Evolutionary conservation across 2,113 vertebrate genomes (phyloP), one percentile per base, ranked within the genome.

Genomic region (Synchiropus splendidus): DNA sequence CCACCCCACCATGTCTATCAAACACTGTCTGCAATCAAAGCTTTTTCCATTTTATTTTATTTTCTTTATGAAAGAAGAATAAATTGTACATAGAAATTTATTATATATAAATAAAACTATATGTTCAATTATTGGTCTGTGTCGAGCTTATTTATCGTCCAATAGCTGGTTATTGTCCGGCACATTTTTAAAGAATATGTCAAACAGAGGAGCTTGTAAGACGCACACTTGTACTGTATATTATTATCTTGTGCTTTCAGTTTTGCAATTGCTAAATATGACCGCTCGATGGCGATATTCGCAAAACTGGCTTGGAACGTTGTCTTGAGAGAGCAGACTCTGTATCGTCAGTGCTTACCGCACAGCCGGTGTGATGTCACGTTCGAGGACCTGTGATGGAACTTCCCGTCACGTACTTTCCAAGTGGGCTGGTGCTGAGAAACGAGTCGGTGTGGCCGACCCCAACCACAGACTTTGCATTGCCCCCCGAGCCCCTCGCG

Each of bases 21-120:
- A 81, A 83, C 76, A 83, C 81, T 86, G 85, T 86, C 81, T 76
- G 68, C 81, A 77, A 82, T 78, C 74, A 74, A 75, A 82, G 64
- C 61, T 67, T 72, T 78, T 64, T 75, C 52, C 21, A 4, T 27
- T 68, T 79, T 81, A 60, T 73, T 74, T 75, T 81, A 72, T 54
- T 77, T 82, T 82, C 72, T 79, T 79, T 72, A 72, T 63, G 70
- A 74, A 83, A 77, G 51, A 81, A 70, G 55, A 84, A 78, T 75
- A 78, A 83, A 84, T 83, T 87, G 84, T 87, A 86, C 53, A 87
- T 85, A 86, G 37, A 78, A 80, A 80, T 78, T 74, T 80, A 83
- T 80, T 77, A 80, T 80, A 83, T 77, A 78, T 71, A 58, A 70
- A 77, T 78, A 80, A 80, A 78, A 79, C 72, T 83, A 80, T 82